These are phyloP conservation scores for Luperina testacea DNA, from an alignment of 2,888 invertebrate species.

Conservation along the genomic window DNA sequence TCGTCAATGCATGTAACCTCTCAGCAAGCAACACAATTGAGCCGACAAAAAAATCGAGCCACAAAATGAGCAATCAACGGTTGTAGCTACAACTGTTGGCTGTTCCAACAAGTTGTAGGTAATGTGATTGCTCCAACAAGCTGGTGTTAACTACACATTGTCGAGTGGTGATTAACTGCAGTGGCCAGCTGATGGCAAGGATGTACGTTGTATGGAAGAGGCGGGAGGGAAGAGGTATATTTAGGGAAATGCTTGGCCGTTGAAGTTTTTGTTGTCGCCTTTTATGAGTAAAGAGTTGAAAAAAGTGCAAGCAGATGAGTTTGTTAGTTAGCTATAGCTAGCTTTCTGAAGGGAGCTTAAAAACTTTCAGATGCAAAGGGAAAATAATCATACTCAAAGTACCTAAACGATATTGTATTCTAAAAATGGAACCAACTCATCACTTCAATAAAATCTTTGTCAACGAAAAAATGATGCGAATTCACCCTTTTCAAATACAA, in stretches of 20 bases:
- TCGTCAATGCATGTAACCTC: not conserved
- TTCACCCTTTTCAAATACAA: not conserved
- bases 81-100: conserved; percentile 33
- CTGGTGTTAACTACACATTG: conserved; percentile 67
- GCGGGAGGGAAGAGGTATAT: not conserved
- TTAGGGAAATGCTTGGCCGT: no score
- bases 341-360: not conserved
- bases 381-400: not conserved
- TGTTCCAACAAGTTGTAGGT: conserved; percentile 48
- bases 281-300: not conserved
- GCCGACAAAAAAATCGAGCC: not conserved
- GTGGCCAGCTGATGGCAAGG: conserved; percentile 23
- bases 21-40: not conserved
- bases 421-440: not conserved
- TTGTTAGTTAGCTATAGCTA: not conserved
- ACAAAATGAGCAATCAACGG: conserved; percentile 30
- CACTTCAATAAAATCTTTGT: not conserved
- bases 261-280: not conserved
- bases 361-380: not conserved
- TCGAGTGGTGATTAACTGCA: conserved; percentile 71
- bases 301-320: not conserved
- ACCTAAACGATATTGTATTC: not conserved
- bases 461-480: not conserved
- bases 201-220: conserved; percentile 20
- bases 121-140: conserved; percentile 47